A percentile compares a stretch with the other conserved stretches of the same genome.
These are phyloP conservation scores for Zaprionus taronus DNA, from an alignment of 1,140 invertebrate species.

Conservation along the genomic window DNA sequence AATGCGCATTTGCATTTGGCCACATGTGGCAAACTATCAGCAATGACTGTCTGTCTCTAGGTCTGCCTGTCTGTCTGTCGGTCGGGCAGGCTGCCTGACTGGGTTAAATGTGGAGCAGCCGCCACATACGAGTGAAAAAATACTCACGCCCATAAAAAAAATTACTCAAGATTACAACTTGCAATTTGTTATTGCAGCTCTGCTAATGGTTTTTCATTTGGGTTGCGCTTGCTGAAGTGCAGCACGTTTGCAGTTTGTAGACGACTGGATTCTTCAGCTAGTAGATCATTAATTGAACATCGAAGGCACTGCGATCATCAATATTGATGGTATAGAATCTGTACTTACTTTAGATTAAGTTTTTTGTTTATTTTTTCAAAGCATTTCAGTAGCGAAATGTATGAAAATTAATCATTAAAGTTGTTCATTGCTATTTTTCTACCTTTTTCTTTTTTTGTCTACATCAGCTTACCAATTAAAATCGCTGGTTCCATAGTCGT, in stretches of 20 bases:
- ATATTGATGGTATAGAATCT: slow-evolving; percentile 25
- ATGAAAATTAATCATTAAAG: not conserved
- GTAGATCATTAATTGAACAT: slow-evolving; percentile 39
- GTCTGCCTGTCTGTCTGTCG: slow-evolving; percentile 7
- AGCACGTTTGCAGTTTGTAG: slow-evolving; percentile 10
- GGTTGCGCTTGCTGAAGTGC: slow-evolving; percentile 17
- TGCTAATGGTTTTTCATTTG: slow-evolving; percentile 52
- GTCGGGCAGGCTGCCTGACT: slow-evolving; percentile 10
- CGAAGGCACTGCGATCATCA: slow-evolving; percentile 33
- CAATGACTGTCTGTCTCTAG: slow-evolving; percentile 1
- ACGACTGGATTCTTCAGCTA: slow-evolving; percentile 26
- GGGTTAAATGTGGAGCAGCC: slow-evolving; percentile 32
- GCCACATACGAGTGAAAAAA: slow-evolving; percentile 38
- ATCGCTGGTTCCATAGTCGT: slow-evolving; percentile 77
- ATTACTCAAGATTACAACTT: slow-evolving; percentile 49
- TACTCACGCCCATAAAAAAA: slow-evolving; percentile 42
- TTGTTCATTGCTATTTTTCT: not conserved
- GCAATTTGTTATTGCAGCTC: slow-evolving; percentile 44
- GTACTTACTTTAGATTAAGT: slow-evolving; percentile 7
- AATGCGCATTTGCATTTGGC: slow-evolving; percentile 56
- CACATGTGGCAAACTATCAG: slow-evolving; percentile 41
- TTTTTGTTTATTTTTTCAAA: not conserved
- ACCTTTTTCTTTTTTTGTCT: not conserved
- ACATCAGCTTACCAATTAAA: slow-evolving; percentile 72
- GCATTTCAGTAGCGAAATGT: not conserved